These are phyloP conservation scores for Coenobita brevimanus DNA, from an alignment of 1,140 invertebrate genomes.

Conservation along the genomic window DNA sequence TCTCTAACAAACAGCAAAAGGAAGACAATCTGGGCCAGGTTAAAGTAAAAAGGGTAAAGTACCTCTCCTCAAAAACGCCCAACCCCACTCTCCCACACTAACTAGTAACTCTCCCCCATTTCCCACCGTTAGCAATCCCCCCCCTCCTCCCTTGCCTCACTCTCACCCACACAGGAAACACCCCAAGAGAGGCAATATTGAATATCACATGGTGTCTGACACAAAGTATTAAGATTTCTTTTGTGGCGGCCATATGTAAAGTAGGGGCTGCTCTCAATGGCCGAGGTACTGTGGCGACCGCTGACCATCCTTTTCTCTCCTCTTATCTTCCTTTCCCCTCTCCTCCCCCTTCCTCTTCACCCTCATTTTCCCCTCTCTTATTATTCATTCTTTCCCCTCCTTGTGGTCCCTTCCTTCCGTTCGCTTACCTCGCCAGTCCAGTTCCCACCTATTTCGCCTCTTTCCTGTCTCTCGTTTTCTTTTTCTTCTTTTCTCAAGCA, in stretches of 20 bases:
- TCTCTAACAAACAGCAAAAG: no score
- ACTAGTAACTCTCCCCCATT: no score
- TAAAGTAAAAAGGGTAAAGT: no score
- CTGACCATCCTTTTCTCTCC: constrained; percentile 1
- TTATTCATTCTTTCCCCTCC: background rate
- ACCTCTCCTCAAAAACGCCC: no score
- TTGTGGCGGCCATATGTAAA: constrained; percentile 44
- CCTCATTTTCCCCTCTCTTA: background rate
- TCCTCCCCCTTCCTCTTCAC: background rate
- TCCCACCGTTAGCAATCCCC: no score
- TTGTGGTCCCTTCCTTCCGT: background rate
- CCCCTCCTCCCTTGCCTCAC: background rate
- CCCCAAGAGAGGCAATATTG: constrained; percentile 36
- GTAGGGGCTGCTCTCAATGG: constrained; percentile 2
- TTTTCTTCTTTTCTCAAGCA: background rate
- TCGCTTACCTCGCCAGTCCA: background rate
- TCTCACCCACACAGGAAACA: background rate
- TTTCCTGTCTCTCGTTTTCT: background rate
- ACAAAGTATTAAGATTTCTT: constrained; percentile 47
- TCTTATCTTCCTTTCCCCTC: background rate
- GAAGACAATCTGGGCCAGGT: no score
- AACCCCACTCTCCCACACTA: no score
- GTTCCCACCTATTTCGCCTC: background rate
- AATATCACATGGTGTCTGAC: constrained; percentile 42
- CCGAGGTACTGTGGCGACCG: background rate